Evolutionary conservation across 2,797 vertebrate species (phyloP), one percentile per base, ranked within the genome.

Genomic region (Morus bassanus): DNA sequence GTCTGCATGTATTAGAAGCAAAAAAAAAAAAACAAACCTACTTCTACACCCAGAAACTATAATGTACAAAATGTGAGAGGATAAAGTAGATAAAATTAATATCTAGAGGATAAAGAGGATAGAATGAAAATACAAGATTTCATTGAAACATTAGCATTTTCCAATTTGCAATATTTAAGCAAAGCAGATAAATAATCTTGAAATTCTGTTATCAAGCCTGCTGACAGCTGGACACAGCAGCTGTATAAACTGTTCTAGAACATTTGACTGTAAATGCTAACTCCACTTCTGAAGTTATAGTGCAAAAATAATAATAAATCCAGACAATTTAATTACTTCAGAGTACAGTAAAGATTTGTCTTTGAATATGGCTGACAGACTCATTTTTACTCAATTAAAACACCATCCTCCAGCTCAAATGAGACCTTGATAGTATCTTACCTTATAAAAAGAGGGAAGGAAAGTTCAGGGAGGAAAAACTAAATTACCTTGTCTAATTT

Each of bases 321-420:
- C 11, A 83, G 60, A 78, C 22, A 75, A 76, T 35, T 89, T 67
- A 70, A 93, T 97, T 96, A 70, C 31, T 69, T 53, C 72, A 57
- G 30, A 79, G 21, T 8, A 37, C 92, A 80, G 23, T 8, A 39
- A 93, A 96, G n/a, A 61, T 48, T 82, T 92, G 39, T 63, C 84
- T 79, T 94, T 41, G 22, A 82, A 43, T 61, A 37, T 46, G 54
- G 35, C 37, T 73, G 59, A 64, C 68, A 70, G 33, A 51, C n/a
- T 89, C 24, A 88, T 61, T 93, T 96, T 95, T 91, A 72, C 39
- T 87, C 92, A 89, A 91, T 81, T 90, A 95, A 97, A 88, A 39
- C 19, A 68, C 25, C 45, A 60, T 69, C 37, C 70, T 88, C n/a
- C n/a, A 72, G 39, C 22, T 95, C 65, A 89, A 81, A 87, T 57